Conservation (phyloP, 2,113 vertebrate genomes). For the Oreochromis niloticus region DNA sequence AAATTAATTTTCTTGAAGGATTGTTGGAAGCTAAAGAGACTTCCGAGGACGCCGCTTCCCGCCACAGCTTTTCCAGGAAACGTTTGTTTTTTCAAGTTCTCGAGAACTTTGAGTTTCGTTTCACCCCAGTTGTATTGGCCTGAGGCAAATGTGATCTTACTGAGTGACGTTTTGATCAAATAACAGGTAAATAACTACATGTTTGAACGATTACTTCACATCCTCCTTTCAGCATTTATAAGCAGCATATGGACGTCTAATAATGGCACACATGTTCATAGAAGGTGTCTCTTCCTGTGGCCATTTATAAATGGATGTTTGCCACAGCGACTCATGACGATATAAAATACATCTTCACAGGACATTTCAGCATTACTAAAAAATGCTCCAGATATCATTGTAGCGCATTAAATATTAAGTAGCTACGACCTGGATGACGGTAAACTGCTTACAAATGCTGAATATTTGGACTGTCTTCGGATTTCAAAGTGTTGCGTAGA, state of each 20-base stretch:
- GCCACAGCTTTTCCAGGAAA: background rate
- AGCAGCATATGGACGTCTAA: background rate
- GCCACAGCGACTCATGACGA: background rate
- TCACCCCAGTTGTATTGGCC: background rate
- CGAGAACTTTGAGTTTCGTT: background rate
- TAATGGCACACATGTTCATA: background rate
- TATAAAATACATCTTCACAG: background rate
- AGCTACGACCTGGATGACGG: background rate
- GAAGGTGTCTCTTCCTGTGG: background rate
- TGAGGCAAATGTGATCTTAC: background rate
- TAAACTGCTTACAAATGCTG: background rate
- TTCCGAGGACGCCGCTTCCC: background rate
- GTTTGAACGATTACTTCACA: background rate
- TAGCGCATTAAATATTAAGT: background rate
- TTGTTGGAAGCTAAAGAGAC: background rate
- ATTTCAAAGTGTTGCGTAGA: background rate
- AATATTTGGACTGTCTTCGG: background rate
- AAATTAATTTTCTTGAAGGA: background rate
- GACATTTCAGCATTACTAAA: background rate
- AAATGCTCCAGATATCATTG: background rate
- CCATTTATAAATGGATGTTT: background rate
- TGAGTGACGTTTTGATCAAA: background rate
- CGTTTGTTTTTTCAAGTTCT: background rate
- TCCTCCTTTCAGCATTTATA: background rate
- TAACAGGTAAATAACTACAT: background rate